These are phyloP conservation scores for Dicyrtoma fusca DNA, from an alignment of 2,888 invertebrate species.

Conservation along the genomic window DNA sequence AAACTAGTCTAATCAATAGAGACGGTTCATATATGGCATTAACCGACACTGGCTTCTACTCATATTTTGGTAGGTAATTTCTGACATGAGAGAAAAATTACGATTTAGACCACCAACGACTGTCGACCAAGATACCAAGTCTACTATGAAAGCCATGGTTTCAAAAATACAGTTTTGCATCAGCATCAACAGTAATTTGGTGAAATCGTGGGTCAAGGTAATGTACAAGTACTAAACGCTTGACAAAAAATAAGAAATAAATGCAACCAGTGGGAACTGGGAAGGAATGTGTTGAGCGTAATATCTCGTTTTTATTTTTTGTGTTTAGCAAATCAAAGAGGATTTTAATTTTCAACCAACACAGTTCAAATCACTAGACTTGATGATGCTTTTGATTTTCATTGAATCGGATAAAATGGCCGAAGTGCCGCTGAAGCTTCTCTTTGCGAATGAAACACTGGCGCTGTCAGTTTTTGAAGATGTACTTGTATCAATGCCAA, in stretches of 20 bases:
- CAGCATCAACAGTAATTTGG: constrained; percentile 9
- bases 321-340: constrained; percentile 17
- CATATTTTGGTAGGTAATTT: constrained; percentile 6
- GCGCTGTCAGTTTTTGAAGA: not conserved
- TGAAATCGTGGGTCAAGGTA: constrained; percentile 26
- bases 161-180: constrained; percentile 28
- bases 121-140: not conserved
- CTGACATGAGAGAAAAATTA: constrained; percentile 27
- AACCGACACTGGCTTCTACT: not conserved
- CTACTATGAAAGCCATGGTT: constrained; percentile 12
- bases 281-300: too few species aligned
- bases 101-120: constrained; percentile 1
- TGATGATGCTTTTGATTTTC: constrained; percentile 30
- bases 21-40: not conserved
- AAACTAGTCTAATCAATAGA: too few species aligned
- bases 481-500: constrained; percentile 7
- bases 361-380: constrained; percentile 19
- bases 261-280: too few species aligned
- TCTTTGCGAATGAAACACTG: constrained; percentile 14
- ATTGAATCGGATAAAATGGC: constrained; percentile 1
- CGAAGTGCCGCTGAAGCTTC: constrained; percentile 12
- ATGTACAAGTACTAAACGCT: too few species aligned
- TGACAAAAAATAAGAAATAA: too few species aligned
- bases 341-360: not conserved
- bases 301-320: not conserved